Evolutionary conservation across 2,113 vertebrate species (phyloP).

Genomic region (Sphyrna mokarran): DNA sequence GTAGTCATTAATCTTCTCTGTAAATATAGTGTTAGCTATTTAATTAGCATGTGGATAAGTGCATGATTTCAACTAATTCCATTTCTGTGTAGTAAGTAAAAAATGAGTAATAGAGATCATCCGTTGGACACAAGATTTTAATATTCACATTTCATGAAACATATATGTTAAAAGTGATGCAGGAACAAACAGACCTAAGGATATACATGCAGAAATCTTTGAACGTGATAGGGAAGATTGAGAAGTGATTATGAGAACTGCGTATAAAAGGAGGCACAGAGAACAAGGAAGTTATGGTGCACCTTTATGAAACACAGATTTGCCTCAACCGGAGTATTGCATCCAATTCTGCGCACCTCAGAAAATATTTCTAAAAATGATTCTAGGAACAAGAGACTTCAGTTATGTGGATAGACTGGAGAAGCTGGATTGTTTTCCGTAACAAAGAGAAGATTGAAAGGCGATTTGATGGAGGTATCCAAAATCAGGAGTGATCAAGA

Average conservation of each 20-base stretch:
- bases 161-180: not conserved
- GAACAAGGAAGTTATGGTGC: not conserved
- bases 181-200: not conserved
- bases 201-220: no score
- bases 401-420: not conserved
- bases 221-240: no score
- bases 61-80: not conserved
- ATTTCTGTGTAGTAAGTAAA: not conserved
- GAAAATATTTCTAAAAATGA: no score
- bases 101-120: not conserved
- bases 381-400: not conserved
- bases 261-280: not conserved
- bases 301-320: not conserved
- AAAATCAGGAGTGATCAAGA: no score
- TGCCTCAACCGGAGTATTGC: not conserved
- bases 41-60: not conserved
- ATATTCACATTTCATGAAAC: not conserved
- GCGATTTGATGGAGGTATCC: no score
- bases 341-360: not conserved
- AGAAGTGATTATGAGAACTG: not conserved
- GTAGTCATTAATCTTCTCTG: not conserved
- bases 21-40: not conserved
- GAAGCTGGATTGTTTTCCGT: no score
- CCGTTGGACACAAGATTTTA: not conserved
- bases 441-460: no score